Conservation (phyloP, 1,140 invertebrate genomes). For the Drosophila chauvacae region DNA sequence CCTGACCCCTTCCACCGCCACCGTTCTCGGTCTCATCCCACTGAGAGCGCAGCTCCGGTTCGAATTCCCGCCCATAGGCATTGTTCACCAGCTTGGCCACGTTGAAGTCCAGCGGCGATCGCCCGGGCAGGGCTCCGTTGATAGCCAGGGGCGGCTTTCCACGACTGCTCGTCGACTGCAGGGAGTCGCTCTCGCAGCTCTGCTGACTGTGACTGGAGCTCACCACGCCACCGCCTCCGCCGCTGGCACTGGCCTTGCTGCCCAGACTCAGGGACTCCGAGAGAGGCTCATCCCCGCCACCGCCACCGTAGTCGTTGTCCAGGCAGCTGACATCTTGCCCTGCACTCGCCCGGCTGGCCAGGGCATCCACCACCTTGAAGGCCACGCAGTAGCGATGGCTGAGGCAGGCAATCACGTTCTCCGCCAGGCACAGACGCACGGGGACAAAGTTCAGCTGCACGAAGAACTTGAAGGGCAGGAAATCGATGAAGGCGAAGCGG, state of each 20-base stretch:
- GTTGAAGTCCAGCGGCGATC: constrained; percentile 79
- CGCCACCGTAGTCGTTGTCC: constrained; percentile 71
- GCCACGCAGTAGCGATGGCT: constrained; percentile 81
- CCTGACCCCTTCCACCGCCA: constrained; percentile 23
- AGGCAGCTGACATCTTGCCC: constrained; percentile 58
- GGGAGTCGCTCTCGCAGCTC: constrained; percentile 78
- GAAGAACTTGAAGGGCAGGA: constrained; percentile 81
- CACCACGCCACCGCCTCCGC: constrained; percentile 40
- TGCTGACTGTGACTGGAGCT: constrained; percentile 74
- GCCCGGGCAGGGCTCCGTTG: constrained; percentile 58
- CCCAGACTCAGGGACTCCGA: constrained; percentile 74
- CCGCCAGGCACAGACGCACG: constrained; percentile 66
- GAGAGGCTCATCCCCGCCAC: constrained; percentile 64
- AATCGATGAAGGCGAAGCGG: constrained; percentile 79
- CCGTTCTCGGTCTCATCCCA: constrained; percentile 72
- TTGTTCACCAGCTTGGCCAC: constrained; percentile 76
- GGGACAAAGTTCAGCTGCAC: constrained; percentile 80
- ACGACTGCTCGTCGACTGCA: constrained; percentile 77
- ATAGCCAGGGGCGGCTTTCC: constrained; percentile 42
- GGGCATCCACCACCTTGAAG: constrained; percentile 77
- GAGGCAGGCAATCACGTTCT: constrained; percentile 81
- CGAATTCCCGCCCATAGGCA: constrained; percentile 76
- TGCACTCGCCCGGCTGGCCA: constrained; percentile 44
- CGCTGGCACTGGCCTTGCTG: constrained; percentile 72
- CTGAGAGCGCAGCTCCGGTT: constrained; percentile 74